phyloP scores from a whole-genome alignment of 1,140 invertebrate species.

The Ladona fulva region DNA sequence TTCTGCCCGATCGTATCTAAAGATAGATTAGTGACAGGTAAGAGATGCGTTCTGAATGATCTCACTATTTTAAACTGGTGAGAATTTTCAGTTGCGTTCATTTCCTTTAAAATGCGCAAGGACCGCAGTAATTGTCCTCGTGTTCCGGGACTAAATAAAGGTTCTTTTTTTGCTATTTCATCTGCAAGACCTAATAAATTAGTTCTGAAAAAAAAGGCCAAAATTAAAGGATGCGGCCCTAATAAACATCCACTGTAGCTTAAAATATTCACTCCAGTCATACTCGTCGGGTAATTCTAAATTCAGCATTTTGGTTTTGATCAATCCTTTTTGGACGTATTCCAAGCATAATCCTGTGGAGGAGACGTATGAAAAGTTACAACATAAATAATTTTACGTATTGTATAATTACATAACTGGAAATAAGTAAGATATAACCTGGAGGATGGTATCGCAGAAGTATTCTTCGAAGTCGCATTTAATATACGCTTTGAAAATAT shows the following conservation, averaged over 20 bases:
- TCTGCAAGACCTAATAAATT: slow-evolving; percentile 43
- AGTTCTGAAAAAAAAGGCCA: slow-evolving; percentile 37
- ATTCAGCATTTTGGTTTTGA: slow-evolving; percentile 53
- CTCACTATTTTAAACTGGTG: slow-evolving; percentile 57
- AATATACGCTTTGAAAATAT: too few species aligned
- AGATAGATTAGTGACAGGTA: slow-evolving; percentile 68
- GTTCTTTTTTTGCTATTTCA: slow-evolving; percentile 40
- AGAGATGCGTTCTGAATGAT: slow-evolving; percentile 61
- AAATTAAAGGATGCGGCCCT: not conserved
- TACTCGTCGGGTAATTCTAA: slow-evolving; percentile 47
- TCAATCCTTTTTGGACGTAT: slow-evolving; percentile 43
- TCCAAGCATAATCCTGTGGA: slow-evolving; percentile 48
- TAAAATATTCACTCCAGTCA: slow-evolving; percentile 23
- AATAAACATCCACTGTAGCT: not conserved
- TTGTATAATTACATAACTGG: slow-evolving; percentile 11
- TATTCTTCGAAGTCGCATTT: slow-evolving; percentile 54
- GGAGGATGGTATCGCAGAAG: slow-evolving; percentile 59
- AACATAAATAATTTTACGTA: slow-evolving; percentile 13
- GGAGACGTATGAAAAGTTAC: slow-evolving; percentile 17
- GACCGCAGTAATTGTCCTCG: slow-evolving; percentile 45
- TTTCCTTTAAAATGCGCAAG: slow-evolving; percentile 41
- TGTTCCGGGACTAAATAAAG: slow-evolving; percentile 43
- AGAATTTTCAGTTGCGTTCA: slow-evolving; percentile 40
- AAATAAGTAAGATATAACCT: slow-evolving; percentile 29
- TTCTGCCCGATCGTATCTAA: slow-evolving; percentile 58